These are phyloP conservation scores for Orius insidiosus DNA, from an alignment of 1,140 invertebrate genomes.

Conservation along the genomic window DNA sequence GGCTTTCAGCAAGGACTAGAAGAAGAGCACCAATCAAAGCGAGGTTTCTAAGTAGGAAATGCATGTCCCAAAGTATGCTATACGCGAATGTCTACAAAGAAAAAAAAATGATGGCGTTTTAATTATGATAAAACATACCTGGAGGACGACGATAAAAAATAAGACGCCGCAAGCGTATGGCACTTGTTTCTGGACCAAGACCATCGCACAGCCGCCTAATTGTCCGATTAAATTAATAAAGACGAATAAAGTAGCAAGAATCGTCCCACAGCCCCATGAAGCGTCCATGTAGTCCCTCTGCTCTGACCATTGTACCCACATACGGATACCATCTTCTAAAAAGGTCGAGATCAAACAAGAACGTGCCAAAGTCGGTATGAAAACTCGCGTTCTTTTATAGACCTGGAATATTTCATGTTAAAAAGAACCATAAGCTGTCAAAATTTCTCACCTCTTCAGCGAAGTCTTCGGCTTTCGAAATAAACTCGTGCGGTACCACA, in stretches of 20 bases:
- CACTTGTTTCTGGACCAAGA: conserved; percentile 83
- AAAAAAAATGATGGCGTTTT: conserved; percentile 12
- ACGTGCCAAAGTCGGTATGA: conserved; percentile 87
- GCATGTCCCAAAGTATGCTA: conserved; percentile 95
- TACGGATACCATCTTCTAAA: conserved; percentile 95
- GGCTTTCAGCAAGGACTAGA: conserved; percentile 83
- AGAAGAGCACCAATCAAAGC: conserved; percentile 90
- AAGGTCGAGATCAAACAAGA: conserved; percentile 98
- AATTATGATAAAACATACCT: conserved; percentile 36
- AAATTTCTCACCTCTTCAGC: conserved; percentile 17
- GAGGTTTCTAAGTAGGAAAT: conserved; percentile 88
- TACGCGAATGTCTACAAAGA: conserved; percentile 82
- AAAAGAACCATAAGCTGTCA: background rate
- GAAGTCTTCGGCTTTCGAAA: conserved; percentile 20
- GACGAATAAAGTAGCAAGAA: conserved; percentile 83
- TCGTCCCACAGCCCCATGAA: conserved; percentile 92
- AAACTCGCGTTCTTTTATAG: conserved; percentile 77
- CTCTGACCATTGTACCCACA: conserved; percentile 98
- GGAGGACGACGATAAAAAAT: conserved; percentile 90
- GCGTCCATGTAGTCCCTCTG: conserved; percentile 96
- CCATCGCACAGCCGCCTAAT: conserved; percentile 87
- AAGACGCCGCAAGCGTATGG: conserved; percentile 83
- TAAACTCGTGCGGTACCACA: conserved; percentile 16
- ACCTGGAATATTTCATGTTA: conserved; percentile 39
- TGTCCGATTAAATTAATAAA: conserved; percentile 90